These are phyloP conservation scores for Seriola dumerili DNA, from an alignment of 2,113 vertebrate genomes.

Conservation along the genomic window DNA sequence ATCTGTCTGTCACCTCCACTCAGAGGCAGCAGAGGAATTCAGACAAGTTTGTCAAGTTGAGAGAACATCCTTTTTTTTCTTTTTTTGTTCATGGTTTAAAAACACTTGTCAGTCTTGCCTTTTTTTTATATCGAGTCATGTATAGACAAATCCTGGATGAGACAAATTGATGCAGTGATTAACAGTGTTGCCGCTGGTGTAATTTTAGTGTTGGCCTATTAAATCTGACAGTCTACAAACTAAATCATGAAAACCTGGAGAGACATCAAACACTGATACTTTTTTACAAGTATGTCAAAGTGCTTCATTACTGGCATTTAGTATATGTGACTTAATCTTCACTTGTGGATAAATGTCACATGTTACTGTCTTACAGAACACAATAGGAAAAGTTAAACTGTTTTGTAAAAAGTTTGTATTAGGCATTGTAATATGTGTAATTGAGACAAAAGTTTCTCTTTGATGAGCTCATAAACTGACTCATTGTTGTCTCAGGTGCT, in stretches of 20 bases:
- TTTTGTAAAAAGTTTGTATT: background rate
- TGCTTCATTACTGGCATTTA: background rate
- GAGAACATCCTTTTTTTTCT: background rate
- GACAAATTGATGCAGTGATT: constrained; percentile 14
- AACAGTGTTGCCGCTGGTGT: constrained; percentile 18
- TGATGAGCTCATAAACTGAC: constrained; percentile 14
- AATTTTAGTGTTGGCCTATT: constrained; percentile 11
- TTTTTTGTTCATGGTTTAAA: background rate
- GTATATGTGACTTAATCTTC: background rate
- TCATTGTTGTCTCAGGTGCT: background rate
- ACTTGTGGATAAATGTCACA: background rate
- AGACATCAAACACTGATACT: background rate
- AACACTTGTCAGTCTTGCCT: constrained; percentile 1
- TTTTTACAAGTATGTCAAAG: background rate
- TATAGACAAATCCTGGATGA: constrained; percentile 40
- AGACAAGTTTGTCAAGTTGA: constrained; percentile 29
- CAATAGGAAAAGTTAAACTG: too few species aligned
- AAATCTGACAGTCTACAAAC: constrained; percentile 49
- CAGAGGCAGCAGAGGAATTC: constrained; percentile 16
- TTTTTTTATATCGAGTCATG: background rate
- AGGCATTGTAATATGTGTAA: background rate
- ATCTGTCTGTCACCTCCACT: constrained; percentile 4
- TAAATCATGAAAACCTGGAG: constrained; percentile 8
- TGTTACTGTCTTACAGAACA: background rate
- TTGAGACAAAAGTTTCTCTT: background rate